Evolutionary conservation across 2,888 invertebrate species (phyloP), one percentile per base, ranked within the genome.

Genomic region (Harpalus rufipes): DNA sequence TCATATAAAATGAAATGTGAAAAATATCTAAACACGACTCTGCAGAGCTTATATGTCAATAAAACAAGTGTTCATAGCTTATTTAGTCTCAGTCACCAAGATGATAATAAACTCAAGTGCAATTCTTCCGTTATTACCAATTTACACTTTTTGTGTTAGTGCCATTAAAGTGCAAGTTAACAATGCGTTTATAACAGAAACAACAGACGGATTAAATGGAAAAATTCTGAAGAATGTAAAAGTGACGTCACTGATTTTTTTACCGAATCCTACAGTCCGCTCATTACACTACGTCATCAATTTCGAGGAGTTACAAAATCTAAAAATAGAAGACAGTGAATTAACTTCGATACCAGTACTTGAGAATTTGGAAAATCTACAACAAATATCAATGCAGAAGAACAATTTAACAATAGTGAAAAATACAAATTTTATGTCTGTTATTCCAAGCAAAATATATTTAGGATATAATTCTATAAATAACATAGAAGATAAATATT

Each of bases 141-240:
- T 68, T 39, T 32, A 39, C 32, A 39, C 18, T 63, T 12, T 63
- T 16, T 18, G 7, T 61, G 61, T 61, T 25, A 4, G 18, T 63
- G 63, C 63, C 18, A 68, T 68, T 6, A 68, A 25, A 68, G 39
- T 68, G 4, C 8, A 68, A 68, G 68, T 68, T 32, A 68, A 68
- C 25, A 68, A 68, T 68, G 68, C 68, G 12, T 68, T 68, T 32
- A 14, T 68, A 32, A 68, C 68, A n/a, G 68, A 68, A 68, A 32
- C 68, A n/a, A 68, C 10, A 5, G 39, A 68, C 12, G 68, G 68
- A 14, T 7, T 68, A n/a, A 68, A 68, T n/a, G 68, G 68, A 68
- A 32, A 14, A 39, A 12, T 5, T 68, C 32, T 68, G n/a, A 68
- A 39, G 32, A 7, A 68, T 14, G 68, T 68, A 0, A 7, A 4